Evolutionary conservation across 2,888 invertebrate species (phyloP), one percentile per base, ranked within the genome.

Genomic region (Acrobasis repandana): DNA sequence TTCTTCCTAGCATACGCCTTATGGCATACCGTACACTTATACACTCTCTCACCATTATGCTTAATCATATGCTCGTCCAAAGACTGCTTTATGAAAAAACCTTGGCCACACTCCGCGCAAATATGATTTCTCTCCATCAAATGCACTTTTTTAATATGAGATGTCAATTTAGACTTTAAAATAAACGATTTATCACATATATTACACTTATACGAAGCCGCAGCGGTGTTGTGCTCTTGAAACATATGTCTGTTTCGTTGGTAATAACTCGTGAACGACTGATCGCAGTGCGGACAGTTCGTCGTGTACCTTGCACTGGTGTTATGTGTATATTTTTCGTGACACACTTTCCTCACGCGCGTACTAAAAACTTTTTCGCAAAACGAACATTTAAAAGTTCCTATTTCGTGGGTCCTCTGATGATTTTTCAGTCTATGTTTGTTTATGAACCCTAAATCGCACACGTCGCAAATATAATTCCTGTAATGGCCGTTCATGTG

Each of bases 401-500:
- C 89, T 0, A 82, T 61, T 0, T 90, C 87, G 47, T 90, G 89
- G 0, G 85, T 90, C 0, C 87, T 70, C 16, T 85, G 81, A 36
- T 91, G 91, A 47, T 83, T 86, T 38, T 77, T 83, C 34, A 90
- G 65, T 11, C 88, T 76, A 51, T 88, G 87, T 43, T 83, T 83
- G 36, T 90, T 90, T 18, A 90, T 83, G 61, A 87, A 91, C 0
- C 90, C 90, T 65, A 85, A 64, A 61, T 90, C 88, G 57, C 91
- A 91, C 0, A 82, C 78, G 1, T 88, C 88, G 36, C 91, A 91
- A 0, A 90, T 77, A 62, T 80, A 90, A 58, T 90, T 90, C 20
- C 90, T 78, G 57, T 89, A 90, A 68, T 90, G 91, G 0, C 86
- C 82, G 34, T 90, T 90, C 90, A 91, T 90, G 15, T 91, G 91